Evolutionary conservation across 2,113 vertebrate genomes (phyloP), one percentile per base, ranked within the genome.

Genomic region (Triplophysa tibetana): DNA sequence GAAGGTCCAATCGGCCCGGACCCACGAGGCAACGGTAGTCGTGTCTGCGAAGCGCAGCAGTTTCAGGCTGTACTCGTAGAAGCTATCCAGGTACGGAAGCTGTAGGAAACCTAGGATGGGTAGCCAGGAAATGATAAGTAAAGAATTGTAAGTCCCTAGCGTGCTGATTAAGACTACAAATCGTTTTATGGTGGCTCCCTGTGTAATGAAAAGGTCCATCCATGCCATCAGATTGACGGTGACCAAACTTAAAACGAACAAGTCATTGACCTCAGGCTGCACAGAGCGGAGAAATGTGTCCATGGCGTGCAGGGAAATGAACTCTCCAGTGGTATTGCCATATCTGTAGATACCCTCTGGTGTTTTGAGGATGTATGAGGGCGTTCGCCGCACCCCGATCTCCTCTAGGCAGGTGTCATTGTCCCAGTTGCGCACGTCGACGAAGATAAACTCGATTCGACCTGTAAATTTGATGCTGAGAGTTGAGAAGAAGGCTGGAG

Each of bases 161-260:
- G 98, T 99, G 91, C 98, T 96, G 88, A 99, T 99, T 54, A 99
- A 94, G 88, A 98, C 96, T 58, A 99, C 97, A 88, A 99, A 99
- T 64, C 98, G 94, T 85, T 99, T 99, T 82, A 99, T 95, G 45
- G 97, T 98, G 48, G 96, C 98, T 14, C 97, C 98, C 81, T 99
- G 97, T 16, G 98, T 99, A 67, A 99, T 97, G 82, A 99, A 99
- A 79, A 99, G 93, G 90, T 99, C 98, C 96, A 99, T 97, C 98
- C 98, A 99, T 78, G 98, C 97, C 95, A 98, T 95, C 60, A 98
- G 89, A 85, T 99, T 99, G 83, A 99, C 96, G 82, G 98, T 91
- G 75, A 98, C 96, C 87, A 99, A 88, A 87, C 98, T 99, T 68
- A 99, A 90, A 75, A 99, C 95, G 88, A 99, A 99, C 67, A 99